Evolutionary conservation across 2,888 invertebrate species (phyloP).

Genomic region (Anoplius nigerrimus): DNA sequence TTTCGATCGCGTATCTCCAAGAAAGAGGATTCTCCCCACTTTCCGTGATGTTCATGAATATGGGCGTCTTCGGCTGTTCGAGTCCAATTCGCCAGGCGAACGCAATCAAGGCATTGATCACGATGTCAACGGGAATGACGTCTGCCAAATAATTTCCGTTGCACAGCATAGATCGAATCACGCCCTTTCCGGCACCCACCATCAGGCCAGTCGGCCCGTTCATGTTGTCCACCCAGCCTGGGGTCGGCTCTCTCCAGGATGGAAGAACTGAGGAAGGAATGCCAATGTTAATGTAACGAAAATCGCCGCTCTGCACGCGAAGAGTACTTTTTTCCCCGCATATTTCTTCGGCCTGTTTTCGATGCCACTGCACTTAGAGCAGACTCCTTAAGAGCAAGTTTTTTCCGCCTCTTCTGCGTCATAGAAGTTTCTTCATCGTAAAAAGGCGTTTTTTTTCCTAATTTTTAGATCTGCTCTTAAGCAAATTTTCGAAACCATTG

Average conservation of each 20-base stretch:
- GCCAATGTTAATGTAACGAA: no score
- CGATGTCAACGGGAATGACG: conserved; percentile 86
- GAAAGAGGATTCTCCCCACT: conserved; percentile 86
- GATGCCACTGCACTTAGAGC: no score
- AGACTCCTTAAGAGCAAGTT: no score
- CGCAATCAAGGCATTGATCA: conserved; percentile 86
- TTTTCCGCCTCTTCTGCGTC: no score
- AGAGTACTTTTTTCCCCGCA: no score
- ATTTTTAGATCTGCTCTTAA: no score
- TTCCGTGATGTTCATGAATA: conserved; percentile 87
- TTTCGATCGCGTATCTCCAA: conserved; percentile 89
- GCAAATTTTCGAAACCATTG: no score
- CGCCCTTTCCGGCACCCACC: conserved; percentile 88
- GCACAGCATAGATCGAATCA: conserved; percentile 90
- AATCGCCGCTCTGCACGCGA: no score
- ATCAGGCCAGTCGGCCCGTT: conserved; percentile 93
- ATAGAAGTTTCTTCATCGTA: no score
- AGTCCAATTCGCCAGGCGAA: conserved; percentile 82
- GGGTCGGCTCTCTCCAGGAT: conserved; percentile 84
- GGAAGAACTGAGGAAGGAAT: conserved; percentile 82
- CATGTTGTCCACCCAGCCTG: conserved; percentile 94
- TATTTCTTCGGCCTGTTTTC: no score
- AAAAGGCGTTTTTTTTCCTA: no score
- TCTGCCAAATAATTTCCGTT: conserved; percentile 80
- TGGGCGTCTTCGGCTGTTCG: conserved; percentile 73